These are phyloP conservation scores for Spialia ferax DNA, from an alignment of 2,888 invertebrate genomes.

Conservation along the genomic window DNA sequence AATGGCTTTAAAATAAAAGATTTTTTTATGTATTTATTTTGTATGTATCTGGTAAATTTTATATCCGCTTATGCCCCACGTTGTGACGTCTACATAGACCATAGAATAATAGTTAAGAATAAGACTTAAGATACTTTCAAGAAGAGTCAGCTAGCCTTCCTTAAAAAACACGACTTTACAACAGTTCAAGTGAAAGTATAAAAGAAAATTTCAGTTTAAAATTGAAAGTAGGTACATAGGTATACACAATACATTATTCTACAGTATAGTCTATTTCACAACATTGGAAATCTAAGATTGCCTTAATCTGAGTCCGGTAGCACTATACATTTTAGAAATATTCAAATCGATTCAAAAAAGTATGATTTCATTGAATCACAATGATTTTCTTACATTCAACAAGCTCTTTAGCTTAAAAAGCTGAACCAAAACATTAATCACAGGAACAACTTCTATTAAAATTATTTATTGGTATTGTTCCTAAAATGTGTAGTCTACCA, in stretches of 20 bases:
- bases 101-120: too few relatives aligned
- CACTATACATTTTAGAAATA: conserved; percentile 19
- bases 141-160: neutral
- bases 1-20: too few relatives aligned
- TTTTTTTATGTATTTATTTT: too few relatives aligned
- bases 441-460: neutral
- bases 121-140: too few relatives aligned
- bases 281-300: conserved; percentile 46
- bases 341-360: neutral
- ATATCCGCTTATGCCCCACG: too few relatives aligned
- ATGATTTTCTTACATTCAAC: neutral
- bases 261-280: conserved; percentile 47
- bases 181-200: conserved; percentile 28
- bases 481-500: conserved; percentile 22
- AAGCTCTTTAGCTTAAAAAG: neutral
- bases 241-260: conserved; percentile 34
- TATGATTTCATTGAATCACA: neutral
- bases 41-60: too few relatives aligned
- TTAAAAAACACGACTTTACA: conserved; percentile 34
- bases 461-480: neutral
- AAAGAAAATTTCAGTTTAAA: conserved; percentile 18
- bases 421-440: neutral
- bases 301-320: conserved; percentile 33
- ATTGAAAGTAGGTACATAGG: conserved; percentile 26
- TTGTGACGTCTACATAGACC: too few relatives aligned